Evolutionary conservation across 2,888 invertebrate species (phyloP), one percentile per base, ranked within the genome.

Genomic region (Stenurella melanura): DNA sequence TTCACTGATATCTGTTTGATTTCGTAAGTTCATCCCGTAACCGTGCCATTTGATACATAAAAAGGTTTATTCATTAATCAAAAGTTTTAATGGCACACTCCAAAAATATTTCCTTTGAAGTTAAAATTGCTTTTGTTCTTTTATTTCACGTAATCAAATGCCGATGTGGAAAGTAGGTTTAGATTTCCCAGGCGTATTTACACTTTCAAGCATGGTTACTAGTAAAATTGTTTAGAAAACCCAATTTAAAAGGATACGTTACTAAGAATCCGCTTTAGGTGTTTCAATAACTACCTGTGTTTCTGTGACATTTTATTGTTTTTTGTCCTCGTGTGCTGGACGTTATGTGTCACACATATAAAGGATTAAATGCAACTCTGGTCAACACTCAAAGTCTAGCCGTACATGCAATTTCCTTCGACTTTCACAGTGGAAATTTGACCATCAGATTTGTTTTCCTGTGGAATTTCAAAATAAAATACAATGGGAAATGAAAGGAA

Each of bases 91-190:
- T 74, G 71, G 76, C 70, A 38, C 60, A 7, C 66, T n/a, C 21
- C 57, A 69, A 73, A 75, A 77, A 76, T 76, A 74, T 76, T 38
- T 72, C 58, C 67, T 50, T 58, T 57, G 69, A 80, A 80, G 78
- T 78, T 77, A 70, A 77, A 80, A 80, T 78, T 79, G 78, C 78
- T 78, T 80, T 80, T 76, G 78, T 79, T 77, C 78, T 78, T 78
- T 80, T 74, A 78, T 77, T 78, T 77, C 70, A 60, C 71, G 73
- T 78, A 80, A 80, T 80, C 76, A 75, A 79, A 79, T 74, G 77
- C 73, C 77, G 75, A 80, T 78, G 78, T 72, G 75, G 80, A 80
- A 80, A 77, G 78, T 78, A 77, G 76, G 75, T 78, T 78, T 74
- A 74, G 80, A 77, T 80, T 80, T 80, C 77, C 78, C 78, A 69